Percentiles rank a stretch among this genome's conserved stretches.
Evolutionary conservation across 2,797 vertebrate species (phyloP).

Genomic region (Lepilemur ruficaudatus): DNA sequence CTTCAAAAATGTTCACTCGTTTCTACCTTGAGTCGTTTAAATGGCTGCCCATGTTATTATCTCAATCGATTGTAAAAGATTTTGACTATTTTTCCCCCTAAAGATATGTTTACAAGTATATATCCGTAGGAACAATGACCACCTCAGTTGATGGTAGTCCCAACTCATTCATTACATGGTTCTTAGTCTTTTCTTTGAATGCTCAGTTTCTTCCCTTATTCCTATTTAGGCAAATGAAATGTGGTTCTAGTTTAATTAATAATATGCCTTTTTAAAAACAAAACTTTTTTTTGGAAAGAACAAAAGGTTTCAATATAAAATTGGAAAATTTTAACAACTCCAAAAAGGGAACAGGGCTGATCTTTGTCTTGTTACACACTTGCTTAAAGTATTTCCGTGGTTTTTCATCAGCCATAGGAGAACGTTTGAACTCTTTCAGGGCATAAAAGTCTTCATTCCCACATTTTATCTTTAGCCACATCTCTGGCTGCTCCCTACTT

Average conservation of each 20-base stretch:
- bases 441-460: background rate
- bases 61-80: background rate
- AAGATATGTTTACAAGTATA: background rate
- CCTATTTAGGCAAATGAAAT: background rate
- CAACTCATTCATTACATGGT: background rate
- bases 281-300: background rate
- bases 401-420: background rate
- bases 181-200: background rate
- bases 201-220: background rate
- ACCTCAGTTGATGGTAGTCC: background rate
- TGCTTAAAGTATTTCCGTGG: background rate
- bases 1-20: constrained; percentile 6
- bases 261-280: background rate
- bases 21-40: background rate
- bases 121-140: background rate
- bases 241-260: background rate
- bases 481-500: background rate
- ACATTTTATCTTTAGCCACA: background rate
- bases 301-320: background rate
- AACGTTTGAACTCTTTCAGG: background rate
- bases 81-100: background rate
- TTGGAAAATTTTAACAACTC: background rate
- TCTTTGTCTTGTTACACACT: background rate
- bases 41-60: background rate
- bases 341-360: background rate